Percentiles rank a stretch among this genome's conserved stretches.
Conservation (phyloP, 2,113 vertebrate species). For the Xyrauchen texanus region DNA sequence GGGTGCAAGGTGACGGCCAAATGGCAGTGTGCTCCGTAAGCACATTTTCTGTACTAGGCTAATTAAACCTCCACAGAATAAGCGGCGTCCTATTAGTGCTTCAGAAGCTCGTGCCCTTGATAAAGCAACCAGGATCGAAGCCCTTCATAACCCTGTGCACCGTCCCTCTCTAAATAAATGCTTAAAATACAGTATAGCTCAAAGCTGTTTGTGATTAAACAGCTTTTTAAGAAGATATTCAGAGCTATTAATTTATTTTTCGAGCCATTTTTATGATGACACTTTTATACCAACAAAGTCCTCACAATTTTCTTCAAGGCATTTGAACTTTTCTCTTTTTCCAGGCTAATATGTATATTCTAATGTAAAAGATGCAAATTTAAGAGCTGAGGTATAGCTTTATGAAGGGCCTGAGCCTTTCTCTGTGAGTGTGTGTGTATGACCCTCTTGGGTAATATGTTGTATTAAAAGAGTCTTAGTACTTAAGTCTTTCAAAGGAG, state of each 20-base stretch:
- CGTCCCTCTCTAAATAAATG: conserved; percentile 49
- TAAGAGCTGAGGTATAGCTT: not conserved
- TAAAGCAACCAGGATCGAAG: conserved; percentile 76
- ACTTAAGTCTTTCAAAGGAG: conserved; percentile 44
- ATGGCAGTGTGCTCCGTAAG: conserved; percentile 74
- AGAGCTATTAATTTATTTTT: not conserved
- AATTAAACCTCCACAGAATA: conserved; percentile 78
- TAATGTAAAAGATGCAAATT: not conserved
- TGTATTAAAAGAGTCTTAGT: not conserved
- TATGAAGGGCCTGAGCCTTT: not conserved
- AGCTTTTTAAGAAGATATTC: not conserved
- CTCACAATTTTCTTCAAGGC: not conserved
- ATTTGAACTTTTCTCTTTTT: not conserved
- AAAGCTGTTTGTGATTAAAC: conserved; percentile 5
- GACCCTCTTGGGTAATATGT: conserved; percentile 18
- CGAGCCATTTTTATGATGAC: not conserved
- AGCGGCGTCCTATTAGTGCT: conserved; percentile 74
- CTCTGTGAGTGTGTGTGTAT: not conserved
- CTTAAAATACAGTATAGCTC: conserved; percentile 49
- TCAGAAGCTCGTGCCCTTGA: conserved; percentile 67
- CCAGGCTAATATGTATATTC: not conserved
- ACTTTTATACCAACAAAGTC: not conserved
- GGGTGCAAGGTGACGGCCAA: conserved; percentile 61
- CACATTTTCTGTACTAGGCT: conserved; percentile 75
- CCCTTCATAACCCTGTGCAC: conserved; percentile 70